phyloP scores from a whole-genome alignment of 2,888 invertebrate genomes.

The Cheilosia vernalis region DNA sequence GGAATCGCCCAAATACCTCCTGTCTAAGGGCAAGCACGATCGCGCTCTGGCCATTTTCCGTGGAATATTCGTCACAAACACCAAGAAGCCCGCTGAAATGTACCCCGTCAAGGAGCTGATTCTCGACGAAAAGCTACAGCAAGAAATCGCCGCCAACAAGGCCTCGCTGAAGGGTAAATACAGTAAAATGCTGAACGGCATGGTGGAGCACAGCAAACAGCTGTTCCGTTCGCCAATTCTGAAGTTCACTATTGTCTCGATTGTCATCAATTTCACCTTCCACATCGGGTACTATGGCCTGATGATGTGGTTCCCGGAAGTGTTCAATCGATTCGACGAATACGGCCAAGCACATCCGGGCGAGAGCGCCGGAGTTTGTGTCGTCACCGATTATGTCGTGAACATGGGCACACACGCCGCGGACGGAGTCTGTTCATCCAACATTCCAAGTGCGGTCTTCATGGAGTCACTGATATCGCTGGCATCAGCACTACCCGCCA shows the following conservation, averaged over 20 bases:
- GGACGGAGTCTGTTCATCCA: conserved; percentile 86
- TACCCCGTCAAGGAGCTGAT: conserved; percentile 90
- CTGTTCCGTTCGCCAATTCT: conserved; percentile 92
- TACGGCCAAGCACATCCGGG: conserved; percentile 88
- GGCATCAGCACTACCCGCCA: conserved; percentile 93
- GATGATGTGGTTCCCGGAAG: conserved; percentile 98
- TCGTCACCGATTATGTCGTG: conserved; percentile 91
- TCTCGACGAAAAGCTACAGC: conserved; percentile 85
- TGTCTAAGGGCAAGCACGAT: conserved; percentile 90
- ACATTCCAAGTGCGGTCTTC: conserved; percentile 91
- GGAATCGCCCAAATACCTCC: conserved; percentile 95
- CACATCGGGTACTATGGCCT: conserved; percentile 98
- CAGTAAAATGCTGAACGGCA: conserved; percentile 89
- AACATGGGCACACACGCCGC: conserved; percentile 87
- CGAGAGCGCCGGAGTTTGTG: conserved; percentile 87
- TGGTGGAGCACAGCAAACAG: conserved; percentile 91
- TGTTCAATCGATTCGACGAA: conserved; percentile 95
- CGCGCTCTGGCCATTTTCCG: conserved; percentile 92
- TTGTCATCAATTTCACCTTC: conserved; percentile 95
- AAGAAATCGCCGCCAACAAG: conserved; percentile 81
- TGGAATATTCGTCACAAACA: conserved; percentile 92
- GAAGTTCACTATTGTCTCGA: conserved; percentile 92
- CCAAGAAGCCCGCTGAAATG: conserved; percentile 87
- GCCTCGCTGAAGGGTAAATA: conserved; percentile 87
- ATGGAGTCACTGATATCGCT: conserved; percentile 94